Conservation (phyloP, 2,797 vertebrate genomes). For the Xenentodon cancila region DNA sequence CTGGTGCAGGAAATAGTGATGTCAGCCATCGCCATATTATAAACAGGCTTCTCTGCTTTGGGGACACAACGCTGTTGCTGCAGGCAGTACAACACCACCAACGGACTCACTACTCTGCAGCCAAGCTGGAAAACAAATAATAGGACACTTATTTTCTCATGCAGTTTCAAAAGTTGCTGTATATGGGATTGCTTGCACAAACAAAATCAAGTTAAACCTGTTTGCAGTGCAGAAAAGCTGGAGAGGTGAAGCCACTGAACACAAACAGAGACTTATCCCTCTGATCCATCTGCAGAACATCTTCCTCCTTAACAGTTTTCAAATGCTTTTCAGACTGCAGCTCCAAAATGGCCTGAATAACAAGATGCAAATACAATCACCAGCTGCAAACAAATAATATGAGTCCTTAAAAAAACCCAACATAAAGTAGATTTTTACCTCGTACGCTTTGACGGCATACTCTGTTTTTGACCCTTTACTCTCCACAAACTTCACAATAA, state of each 20-base stretch:
- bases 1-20: conserved; percentile 93
- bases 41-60: conserved; percentile 91
- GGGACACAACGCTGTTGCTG: conserved; percentile 92
- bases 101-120: conserved; percentile 93
- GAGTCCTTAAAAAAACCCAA: not conserved
- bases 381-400: not conserved
- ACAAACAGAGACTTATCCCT: conserved; percentile 95
- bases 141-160: not conserved
- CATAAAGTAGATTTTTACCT: conserved; percentile 78
- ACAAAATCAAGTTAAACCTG: conserved; percentile 79
- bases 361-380: not conserved
- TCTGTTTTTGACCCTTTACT: conserved; percentile 79
- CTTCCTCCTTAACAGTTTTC: conserved; percentile 86
- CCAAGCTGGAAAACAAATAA: conserved; percentile 81
- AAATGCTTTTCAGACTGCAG: conserved; percentile 93
- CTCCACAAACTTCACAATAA: conserved; percentile 93
- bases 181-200: too few species aligned
- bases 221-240: conserved; percentile 89
- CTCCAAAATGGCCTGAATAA: conserved; percentile 88
- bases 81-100: conserved; percentile 94
- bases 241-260: conserved; percentile 89
- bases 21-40: conserved; percentile 95
- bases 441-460: conserved; percentile 87
- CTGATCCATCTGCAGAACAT: conserved; percentile 83
- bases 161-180: not conserved